Evolutionary conservation across 2,888 invertebrate genomes (phyloP).

Genomic region (Slavum lentiscoides): DNA sequence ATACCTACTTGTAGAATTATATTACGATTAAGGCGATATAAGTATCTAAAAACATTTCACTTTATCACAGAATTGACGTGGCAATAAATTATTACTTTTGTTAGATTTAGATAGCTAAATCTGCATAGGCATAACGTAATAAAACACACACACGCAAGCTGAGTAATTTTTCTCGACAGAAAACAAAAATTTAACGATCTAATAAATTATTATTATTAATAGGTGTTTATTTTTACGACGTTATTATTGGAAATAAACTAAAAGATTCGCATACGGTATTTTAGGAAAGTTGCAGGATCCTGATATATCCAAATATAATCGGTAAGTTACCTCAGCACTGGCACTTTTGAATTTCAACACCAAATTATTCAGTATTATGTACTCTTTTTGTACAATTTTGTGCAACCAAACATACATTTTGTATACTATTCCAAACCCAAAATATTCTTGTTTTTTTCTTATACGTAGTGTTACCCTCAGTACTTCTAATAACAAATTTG

Average conservation of each 20-base stretch:
- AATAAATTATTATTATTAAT: slow-evolving; percentile 13
- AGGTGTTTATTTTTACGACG: background rate
- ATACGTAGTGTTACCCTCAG: no score
- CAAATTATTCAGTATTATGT: no score
- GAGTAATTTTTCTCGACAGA: background rate
- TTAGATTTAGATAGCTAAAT: no score
- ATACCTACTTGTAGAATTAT: background rate
- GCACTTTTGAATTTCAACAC: no score
- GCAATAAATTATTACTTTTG: slow-evolving; percentile 30
- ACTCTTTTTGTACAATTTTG: no score
- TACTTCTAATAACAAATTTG: no score
- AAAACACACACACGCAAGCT: no score
- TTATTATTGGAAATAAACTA: slow-evolving; percentile 2
- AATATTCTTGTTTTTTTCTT: no score
- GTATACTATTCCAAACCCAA: no score
- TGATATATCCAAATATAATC: no score
- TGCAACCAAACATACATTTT: no score
- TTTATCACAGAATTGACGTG: slow-evolving; percentile 48
- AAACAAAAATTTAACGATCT: background rate
- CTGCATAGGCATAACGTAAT: background rate
- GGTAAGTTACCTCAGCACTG: no score
- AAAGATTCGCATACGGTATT: background rate
- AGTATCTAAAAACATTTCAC: slow-evolving; percentile 39
- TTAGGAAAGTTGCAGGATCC: background rate
- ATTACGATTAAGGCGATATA: slow-evolving; percentile 35